phyloP scores from a whole-genome alignment of 92 coral and sea anemone genomes.

The Palythoa grandis region DNA sequence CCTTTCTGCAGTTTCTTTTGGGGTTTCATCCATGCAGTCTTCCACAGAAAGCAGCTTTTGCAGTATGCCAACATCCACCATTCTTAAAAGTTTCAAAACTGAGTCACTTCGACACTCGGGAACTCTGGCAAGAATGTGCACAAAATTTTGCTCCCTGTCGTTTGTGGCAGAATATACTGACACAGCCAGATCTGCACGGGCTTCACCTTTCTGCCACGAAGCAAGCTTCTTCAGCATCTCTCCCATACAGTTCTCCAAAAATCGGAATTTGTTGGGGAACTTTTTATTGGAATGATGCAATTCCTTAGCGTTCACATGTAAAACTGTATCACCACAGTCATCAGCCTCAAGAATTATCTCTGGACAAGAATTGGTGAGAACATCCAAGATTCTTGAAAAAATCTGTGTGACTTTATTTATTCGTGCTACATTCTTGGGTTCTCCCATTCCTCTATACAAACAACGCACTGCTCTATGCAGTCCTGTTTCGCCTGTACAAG shows the following conservation, averaged over 20 bases:
- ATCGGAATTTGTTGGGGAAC: conserved; percentile 14
- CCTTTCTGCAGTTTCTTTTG: conserved; percentile 38
- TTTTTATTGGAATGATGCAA: conserved; percentile 2
- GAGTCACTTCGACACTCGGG: not conserved
- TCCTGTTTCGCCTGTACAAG: conserved; percentile 40
- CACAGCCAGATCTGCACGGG: not conserved
- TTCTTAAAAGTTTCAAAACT: conserved; percentile 1
- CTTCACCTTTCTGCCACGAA: conserved; percentile 18
- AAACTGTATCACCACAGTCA: conserved; percentile 35
- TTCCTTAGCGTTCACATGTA: conserved; percentile 36
- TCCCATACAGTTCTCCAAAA: conserved; percentile 25
- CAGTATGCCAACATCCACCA: not conserved
- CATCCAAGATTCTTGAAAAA: conserved; percentile 28
- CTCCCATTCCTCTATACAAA: conserved; percentile 41
- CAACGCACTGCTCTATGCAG: conserved; percentile 42
- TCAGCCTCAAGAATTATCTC: conserved; percentile 26
- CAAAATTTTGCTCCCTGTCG: conserved; percentile 37
- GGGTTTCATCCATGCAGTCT: conserved; percentile 38
- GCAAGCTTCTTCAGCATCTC: conserved; percentile 28
- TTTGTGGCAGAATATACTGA: conserved; percentile 12
- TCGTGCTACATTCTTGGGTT: conserved; percentile 12
- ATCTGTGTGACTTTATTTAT: conserved; percentile 6
- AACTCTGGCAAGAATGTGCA: conserved; percentile 36
- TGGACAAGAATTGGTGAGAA: conserved; percentile 3
- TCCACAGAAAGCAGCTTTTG: conserved; percentile 24